Conservation (phyloP, 2,113 vertebrate genomes). For the Aramus guarauna region DNA sequence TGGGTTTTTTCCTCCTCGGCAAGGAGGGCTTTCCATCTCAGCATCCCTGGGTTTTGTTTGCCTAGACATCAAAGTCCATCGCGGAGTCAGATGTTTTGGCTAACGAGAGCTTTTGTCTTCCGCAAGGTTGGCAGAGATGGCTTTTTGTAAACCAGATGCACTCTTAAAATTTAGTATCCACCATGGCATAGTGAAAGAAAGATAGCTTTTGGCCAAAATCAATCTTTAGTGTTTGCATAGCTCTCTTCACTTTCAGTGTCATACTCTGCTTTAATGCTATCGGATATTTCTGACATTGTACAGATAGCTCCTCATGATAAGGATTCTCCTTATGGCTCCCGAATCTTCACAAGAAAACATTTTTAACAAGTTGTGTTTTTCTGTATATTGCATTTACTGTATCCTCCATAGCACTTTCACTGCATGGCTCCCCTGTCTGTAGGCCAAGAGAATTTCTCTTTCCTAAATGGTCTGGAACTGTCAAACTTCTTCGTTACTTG, state of each 20-base stretch:
- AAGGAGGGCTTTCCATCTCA: neutral
- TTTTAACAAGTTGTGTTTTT: neutral
- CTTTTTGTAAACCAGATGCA: neutral
- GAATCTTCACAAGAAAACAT: neutral
- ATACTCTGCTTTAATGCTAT: neutral
- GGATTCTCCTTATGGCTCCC: neutral
- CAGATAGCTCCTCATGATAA: neutral
- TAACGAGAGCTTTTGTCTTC: neutral
- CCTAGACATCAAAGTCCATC: neutral
- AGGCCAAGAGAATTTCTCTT: neutral
- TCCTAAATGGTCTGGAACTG: neutral
- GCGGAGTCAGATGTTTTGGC: neutral
- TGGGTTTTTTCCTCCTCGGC: neutral
- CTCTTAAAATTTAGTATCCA: neutral
- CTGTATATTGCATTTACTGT: neutral
- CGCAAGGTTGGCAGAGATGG: neutral
- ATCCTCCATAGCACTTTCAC: neutral
- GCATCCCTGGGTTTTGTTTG: neutral
- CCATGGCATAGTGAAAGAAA: neutral
- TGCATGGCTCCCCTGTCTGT: neutral
- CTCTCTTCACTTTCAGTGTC: neutral
- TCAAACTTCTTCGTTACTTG: slow-evolving; percentile 3
- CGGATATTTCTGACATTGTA: neutral
- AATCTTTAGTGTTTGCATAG: neutral
- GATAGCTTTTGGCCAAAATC: neutral